These are phyloP conservation scores for Caenorhabditis becei DNA, from an alignment of 2,888 invertebrate genomes.

Conservation along the genomic window DNA sequence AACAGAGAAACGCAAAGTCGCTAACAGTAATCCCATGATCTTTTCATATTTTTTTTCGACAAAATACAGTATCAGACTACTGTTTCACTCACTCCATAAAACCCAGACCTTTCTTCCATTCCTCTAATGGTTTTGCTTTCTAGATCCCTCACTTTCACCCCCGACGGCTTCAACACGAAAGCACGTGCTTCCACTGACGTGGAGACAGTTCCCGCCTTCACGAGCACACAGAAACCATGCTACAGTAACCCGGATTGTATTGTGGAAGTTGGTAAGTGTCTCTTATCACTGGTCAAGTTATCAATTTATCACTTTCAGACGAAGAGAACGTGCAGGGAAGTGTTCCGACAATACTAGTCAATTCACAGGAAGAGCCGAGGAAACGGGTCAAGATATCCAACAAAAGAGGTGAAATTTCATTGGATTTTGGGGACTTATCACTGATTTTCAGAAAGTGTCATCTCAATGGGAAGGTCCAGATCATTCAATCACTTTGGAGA, in stretches of 20 bases:
- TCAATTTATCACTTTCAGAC: no score
- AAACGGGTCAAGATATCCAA: slow-evolving; percentile 45
- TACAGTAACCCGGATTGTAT: slow-evolving; percentile 58
- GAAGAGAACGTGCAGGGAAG: slow-evolving; percentile 19
- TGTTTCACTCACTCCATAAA: no score
- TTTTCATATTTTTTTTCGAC: no score
- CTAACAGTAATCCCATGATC: no score
- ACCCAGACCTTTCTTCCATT: no score
- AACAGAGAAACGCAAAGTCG: no score
- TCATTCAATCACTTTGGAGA: slow-evolving; percentile 65
- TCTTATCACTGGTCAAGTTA: background rate
- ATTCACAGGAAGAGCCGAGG: slow-evolving; percentile 6
- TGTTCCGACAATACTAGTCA: background rate
- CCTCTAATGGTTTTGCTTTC: background rate
- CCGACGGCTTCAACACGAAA: slow-evolving; percentile 44
- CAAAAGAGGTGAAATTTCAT: slow-evolving; percentile 30
- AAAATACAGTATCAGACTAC: no score
- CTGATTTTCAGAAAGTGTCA: slow-evolving; percentile 59
- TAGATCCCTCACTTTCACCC: slow-evolving; percentile 27
- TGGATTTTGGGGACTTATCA: no score
- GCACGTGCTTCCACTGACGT: slow-evolving; percentile 52
- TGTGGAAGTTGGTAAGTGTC: slow-evolving; percentile 54
- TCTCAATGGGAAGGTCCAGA: slow-evolving; percentile 54
- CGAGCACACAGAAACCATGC: slow-evolving; percentile 33
- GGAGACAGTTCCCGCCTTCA: slow-evolving; percentile 28